A percentile compares a stretch with the other conserved stretches of the same genome.
Evolutionary conservation across 2,797 vertebrate genomes (phyloP).

Genomic region (Lepus townsendii): DNA sequence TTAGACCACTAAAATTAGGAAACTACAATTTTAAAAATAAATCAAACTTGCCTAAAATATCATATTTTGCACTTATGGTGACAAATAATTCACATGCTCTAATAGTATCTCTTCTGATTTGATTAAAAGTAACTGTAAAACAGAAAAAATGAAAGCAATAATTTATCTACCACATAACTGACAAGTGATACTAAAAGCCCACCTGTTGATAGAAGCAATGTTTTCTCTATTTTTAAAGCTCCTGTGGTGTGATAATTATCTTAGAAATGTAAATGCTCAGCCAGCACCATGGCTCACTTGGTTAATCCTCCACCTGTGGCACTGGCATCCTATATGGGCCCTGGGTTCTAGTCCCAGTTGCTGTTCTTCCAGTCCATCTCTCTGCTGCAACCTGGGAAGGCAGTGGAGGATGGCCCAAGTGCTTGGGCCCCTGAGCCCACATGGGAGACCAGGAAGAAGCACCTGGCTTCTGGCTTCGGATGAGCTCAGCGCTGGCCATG

Average conservation of each 20-base stretch:
- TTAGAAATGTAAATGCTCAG: background rate
- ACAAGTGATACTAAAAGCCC: background rate
- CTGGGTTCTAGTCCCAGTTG: too few relatives aligned
- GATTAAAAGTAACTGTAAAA: slow-evolving; percentile 5
- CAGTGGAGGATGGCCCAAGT: too few relatives aligned
- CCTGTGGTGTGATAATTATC: background rate
- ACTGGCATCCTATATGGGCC: too few relatives aligned
- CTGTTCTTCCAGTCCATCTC: too few relatives aligned
- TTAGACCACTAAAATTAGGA: background rate
- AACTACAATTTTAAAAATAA: background rate
- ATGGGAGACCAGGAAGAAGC: too few relatives aligned
- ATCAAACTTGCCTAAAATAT: background rate
- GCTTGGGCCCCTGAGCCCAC: too few relatives aligned
- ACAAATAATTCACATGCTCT: background rate
- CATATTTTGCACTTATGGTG: background rate
- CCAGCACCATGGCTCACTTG: background rate
- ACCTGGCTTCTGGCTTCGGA: too few relatives aligned
- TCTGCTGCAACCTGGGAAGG: too few relatives aligned
- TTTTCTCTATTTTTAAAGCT: background rate
- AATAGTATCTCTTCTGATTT: background rate
- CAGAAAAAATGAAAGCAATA: background rate
- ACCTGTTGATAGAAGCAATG: background rate
- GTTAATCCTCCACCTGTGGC: too few relatives aligned
- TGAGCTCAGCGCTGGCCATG: too few relatives aligned
- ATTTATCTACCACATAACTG: background rate